phyloP scores from a whole-genome alignment of 2,797 vertebrate genomes.

The Dicrostonyx torquatus region DNA sequence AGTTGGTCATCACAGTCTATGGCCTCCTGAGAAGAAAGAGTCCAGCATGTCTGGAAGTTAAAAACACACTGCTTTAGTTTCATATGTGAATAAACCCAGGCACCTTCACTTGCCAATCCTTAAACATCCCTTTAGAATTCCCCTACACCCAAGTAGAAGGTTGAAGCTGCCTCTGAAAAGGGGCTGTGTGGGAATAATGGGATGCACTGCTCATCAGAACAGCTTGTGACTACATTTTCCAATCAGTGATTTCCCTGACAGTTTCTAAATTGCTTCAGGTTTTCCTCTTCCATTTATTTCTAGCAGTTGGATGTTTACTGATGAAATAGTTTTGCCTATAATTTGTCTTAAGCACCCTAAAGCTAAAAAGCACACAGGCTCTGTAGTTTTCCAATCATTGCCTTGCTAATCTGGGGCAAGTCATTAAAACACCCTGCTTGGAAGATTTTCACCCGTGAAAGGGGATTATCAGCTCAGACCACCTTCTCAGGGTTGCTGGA shows the following conservation, averaged over 20 bases:
- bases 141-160: not conserved
- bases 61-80: not conserved
- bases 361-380: constrained; percentile 30
- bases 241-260: constrained; percentile 70
- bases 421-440: not conserved
- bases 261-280: constrained; percentile 72
- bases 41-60: not conserved
- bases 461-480: not conserved
- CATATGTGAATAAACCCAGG: not conserved
- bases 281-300: constrained; percentile 64
- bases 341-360: constrained; percentile 57
- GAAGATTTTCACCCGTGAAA: not conserved
- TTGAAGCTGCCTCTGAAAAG: not conserved
- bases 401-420: not conserved
- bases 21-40: not conserved
- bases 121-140: not conserved
- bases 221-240: constrained; percentile 61
- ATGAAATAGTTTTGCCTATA: constrained; percentile 59
- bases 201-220: constrained; percentile 40
- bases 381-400: not conserved
- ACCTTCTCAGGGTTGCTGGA: not conserved
- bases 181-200: not conserved
- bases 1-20: not conserved
- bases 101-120: not conserved
- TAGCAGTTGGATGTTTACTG: constrained; percentile 68